These are phyloP conservation scores for Drosophila sproati DNA, from an alignment of 1,140 invertebrate genomes.

Conservation along the genomic window DNA sequence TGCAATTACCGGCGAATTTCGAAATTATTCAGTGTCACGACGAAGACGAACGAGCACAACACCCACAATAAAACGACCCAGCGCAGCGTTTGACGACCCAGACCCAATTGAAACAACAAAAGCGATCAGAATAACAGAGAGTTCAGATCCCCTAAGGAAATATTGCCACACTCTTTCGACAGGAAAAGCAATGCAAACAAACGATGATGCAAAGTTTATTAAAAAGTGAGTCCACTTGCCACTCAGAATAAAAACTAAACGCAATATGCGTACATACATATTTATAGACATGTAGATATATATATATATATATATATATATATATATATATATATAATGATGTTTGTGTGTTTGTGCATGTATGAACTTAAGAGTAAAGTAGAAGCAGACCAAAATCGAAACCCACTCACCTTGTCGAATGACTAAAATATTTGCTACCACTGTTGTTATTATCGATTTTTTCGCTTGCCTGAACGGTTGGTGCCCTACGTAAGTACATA, in stretches of 20 bases:
- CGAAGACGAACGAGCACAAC: constrained; percentile 7
- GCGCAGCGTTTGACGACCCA: constrained; percentile 13
- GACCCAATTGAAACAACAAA: constrained; percentile 19
- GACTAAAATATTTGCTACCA: constrained; percentile 16
- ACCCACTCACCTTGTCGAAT: constrained; percentile 59
- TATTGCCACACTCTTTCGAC: constrained; percentile 28
- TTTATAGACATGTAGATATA: constrained; percentile 9
- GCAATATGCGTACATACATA: not conserved
- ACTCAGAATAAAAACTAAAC: constrained; percentile 6
- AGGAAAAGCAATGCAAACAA: constrained; percentile 85
- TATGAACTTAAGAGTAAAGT: constrained; percentile 8
- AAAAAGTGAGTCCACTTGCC: constrained; percentile 85
- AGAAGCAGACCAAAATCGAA: constrained; percentile 29
- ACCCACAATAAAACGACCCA: constrained; percentile 27
- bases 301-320: constrained; percentile 7
- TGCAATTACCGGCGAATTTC: constrained; percentile 68
- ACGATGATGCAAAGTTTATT: constrained; percentile 87
- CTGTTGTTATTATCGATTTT: constrained; percentile 61
- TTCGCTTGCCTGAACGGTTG: constrained; percentile 35
- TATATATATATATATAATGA: constrained; percentile 15
- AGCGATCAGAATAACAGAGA: constrained; percentile 27
- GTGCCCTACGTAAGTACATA: not conserved
- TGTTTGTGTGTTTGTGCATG: constrained; percentile 16
- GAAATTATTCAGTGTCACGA: constrained; percentile 2
- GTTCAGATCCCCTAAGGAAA: constrained; percentile 16